Evolutionary conservation across 2,888 invertebrate species (phyloP).

Genomic region (Aethes cnicana): DNA sequence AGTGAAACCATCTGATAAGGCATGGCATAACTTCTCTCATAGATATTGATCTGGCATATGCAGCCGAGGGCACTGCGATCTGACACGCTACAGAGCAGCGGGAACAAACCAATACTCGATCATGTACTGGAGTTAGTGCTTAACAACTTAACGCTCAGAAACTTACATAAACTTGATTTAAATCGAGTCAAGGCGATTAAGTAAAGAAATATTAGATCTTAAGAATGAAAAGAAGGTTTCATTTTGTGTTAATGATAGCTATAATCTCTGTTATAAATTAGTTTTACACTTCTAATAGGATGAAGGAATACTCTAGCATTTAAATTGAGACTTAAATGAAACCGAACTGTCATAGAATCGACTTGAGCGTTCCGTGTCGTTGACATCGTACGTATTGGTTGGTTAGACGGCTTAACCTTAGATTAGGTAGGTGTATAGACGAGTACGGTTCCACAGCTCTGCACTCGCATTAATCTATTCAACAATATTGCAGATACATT

Average conservation of each 20-base stretch:
- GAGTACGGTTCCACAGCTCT: slow-evolving; percentile 4
- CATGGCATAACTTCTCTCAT: slow-evolving; percentile 39
- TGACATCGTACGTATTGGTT: slow-evolving; percentile 14
- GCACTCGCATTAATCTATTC: slow-evolving; percentile 20
- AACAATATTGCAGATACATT: slow-evolving; percentile 23
- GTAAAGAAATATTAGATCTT: too few species aligned
- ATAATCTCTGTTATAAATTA: too few species aligned
- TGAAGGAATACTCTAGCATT: too few species aligned
- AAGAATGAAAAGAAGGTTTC: too few species aligned
- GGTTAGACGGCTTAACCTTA: slow-evolving; percentile 15
- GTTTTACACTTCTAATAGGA: too few species aligned
- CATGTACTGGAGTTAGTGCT: too few species aligned
- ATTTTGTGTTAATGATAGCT: too few species aligned
- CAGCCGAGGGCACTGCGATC: slow-evolving; percentile 27
- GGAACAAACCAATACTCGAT: background rate
- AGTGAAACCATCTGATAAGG: slow-evolving; percentile 43
- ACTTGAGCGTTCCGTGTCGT: background rate
- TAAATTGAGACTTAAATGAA: too few species aligned
- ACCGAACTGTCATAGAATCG: background rate
- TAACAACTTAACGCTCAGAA: background rate
- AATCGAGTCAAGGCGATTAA: too few species aligned
- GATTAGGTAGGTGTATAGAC: too few species aligned
- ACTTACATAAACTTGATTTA: too few species aligned
- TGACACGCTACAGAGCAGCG: slow-evolving; percentile 5
- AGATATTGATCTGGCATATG: slow-evolving; percentile 41